These are phyloP conservation scores for Blastobasis adustella DNA, from an alignment of 2,888 invertebrate species.

Conservation along the genomic window DNA sequence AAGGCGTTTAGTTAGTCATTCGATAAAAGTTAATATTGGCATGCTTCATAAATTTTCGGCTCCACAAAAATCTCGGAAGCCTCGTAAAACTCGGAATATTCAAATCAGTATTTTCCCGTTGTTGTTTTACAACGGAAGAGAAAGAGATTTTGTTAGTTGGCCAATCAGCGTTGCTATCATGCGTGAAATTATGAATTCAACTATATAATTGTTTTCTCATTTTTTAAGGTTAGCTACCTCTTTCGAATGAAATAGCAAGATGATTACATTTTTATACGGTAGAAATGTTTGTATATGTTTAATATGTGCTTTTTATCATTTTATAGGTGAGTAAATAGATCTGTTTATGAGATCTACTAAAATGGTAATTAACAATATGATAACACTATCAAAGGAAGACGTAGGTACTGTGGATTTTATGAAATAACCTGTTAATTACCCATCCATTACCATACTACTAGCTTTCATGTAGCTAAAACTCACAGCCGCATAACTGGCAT, in stretches of 20 bases:
- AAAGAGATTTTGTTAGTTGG: constrained; percentile 2
- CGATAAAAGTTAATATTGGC: too few species aligned
- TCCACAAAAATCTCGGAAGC: constrained; percentile 3
- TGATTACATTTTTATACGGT: constrained; percentile 12
- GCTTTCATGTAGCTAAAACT: too few species aligned
- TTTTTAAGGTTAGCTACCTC: constrained; percentile 8
- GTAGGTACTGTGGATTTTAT: neutral
- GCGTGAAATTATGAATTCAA: constrained; percentile 27
- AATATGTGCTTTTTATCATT: constrained; percentile 6
- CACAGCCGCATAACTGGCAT: too few species aligned
- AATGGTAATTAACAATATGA: neutral
- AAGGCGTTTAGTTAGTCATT: too few species aligned
- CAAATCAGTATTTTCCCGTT: neutral
- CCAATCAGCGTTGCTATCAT: constrained; percentile 8
- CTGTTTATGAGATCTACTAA: neutral
- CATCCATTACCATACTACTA: too few species aligned
- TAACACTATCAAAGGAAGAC: neutral
- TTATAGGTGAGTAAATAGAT: constrained; percentile 1
- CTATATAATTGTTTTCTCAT: constrained; percentile 11
- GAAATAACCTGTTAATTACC: too few species aligned
- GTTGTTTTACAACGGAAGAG: constrained; percentile 6
- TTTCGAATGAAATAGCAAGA: constrained; percentile 14
- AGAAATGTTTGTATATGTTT: constrained; percentile 11
- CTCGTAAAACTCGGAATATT: constrained; percentile 11
- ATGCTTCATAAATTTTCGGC: too few species aligned